Conservation (phyloP, 2,888 invertebrate genomes). For the Micropterix aruncella region DNA sequence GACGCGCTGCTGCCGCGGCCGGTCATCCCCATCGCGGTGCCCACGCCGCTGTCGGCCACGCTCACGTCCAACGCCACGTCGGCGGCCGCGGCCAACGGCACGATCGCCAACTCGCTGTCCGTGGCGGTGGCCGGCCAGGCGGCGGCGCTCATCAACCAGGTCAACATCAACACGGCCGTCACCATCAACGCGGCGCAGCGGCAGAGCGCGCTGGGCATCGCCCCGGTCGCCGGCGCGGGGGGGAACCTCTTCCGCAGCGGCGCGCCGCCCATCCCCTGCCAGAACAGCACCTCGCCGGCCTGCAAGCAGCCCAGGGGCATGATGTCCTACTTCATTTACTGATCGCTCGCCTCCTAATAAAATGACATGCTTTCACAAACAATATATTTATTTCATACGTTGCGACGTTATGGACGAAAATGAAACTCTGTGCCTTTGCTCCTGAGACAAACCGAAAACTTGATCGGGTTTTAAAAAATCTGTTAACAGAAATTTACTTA, state of each 20-base stretch:
- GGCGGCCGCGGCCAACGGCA: not conserved
- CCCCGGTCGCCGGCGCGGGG: not conserved
- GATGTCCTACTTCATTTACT: not conserved
- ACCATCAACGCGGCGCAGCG: not conserved
- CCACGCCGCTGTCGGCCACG: constrained; percentile 14
- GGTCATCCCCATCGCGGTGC: constrained; percentile 14
- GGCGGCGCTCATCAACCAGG: not conserved
- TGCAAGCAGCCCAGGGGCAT: not conserved
- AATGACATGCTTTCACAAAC: not conserved
- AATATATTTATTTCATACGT: too few species aligned
- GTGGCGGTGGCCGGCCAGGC: not conserved
- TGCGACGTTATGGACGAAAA: too few species aligned
- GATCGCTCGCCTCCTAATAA: not conserved
- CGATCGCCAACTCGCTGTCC: not conserved
- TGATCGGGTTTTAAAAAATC: too few species aligned
- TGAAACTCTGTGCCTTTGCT: too few species aligned
- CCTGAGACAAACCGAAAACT: too few species aligned
- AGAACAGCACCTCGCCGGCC: not conserved
- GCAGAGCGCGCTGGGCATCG: not conserved
- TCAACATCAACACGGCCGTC: not conserved
- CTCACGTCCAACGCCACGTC: constrained; percentile 10
- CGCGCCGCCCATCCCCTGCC: not conserved
- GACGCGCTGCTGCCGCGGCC: constrained; percentile 1
- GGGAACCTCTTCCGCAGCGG: too few species aligned
- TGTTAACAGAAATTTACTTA: too few species aligned